A percentile compares a stretch with the other conserved stretches of the same genome.
These are phyloP conservation scores for Diphyllodes magnificus DNA, from an alignment of 2,113 vertebrate genomes.

Conservation along the genomic window DNA sequence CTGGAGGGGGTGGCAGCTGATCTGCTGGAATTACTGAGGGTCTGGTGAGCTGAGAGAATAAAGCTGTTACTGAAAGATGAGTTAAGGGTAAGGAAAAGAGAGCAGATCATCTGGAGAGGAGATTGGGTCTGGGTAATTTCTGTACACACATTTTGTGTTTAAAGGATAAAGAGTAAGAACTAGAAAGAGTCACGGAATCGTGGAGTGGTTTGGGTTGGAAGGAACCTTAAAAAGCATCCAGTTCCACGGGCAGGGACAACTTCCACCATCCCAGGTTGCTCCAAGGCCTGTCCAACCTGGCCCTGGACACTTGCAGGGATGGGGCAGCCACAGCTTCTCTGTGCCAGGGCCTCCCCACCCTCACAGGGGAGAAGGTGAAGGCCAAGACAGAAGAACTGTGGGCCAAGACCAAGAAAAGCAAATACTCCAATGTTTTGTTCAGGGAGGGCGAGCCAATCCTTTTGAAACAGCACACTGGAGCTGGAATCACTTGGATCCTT, in stretches of 20 bases:
- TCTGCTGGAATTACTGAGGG: neutral
- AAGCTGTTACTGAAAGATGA: neutral
- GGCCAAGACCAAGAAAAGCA: neutral
- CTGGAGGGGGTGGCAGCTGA: neutral
- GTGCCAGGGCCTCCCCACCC: neutral
- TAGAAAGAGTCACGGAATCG: neutral
- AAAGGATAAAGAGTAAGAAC: no score
- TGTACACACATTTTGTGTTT: accelerated
- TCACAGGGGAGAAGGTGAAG: neutral
- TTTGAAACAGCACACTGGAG: neutral
- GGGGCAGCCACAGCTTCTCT: neutral
- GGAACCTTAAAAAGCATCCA: neutral
- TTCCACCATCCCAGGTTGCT: neutral
- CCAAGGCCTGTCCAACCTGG: accelerated
- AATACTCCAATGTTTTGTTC: neutral
- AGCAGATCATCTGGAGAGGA: neutral
- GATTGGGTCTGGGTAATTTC: neutral
- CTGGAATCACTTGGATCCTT: neutral
- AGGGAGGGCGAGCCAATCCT: neutral
- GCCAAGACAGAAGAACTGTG: neutral
- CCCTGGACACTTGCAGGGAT: neutral
- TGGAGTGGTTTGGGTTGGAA: neutral
- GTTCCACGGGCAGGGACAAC: neutral
- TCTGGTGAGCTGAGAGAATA: neutral
- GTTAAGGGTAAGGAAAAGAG: neutral